Evolutionary conservation across 2,888 invertebrate species (phyloP), one percentile per base, ranked within the genome.

Genomic region (Oscheius sp.): DNA sequence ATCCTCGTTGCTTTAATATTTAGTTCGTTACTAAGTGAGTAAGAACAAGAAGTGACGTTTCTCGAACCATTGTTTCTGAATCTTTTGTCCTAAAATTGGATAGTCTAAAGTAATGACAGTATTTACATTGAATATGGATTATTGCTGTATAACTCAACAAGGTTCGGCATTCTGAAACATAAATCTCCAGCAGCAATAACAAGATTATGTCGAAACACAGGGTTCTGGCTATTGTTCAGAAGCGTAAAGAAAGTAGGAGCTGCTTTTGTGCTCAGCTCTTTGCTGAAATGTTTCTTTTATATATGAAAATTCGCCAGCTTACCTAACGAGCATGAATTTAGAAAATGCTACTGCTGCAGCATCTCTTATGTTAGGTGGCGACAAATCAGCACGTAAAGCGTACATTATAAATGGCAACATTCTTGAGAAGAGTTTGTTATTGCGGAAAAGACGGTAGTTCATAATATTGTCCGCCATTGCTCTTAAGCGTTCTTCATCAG

Each of bases 91-190:
- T 93, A 80, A 64, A 52, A 23, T 27, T 53, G n/a, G 3, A 1
- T 5, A n/a, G n/a, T n/a, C n/a, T n/a, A n/a, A n/a, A n/a, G n/a
- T n/a, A n/a, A n/a, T n/a, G n/a, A n/a, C n/a, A n/a, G 25, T 34
- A n/a, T n/a, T 87, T 86, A 93, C 93, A 92, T 92, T 48, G 91
- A 91, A 88, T 93, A 96, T 79, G 96, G 91, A 84, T 92, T 91
- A 27, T 92, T 90, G 0, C 93, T 93, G 93, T 94, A 96, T 0
- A 95, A 94, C 85, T 95, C 96, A 0, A 96, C 91, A 42, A 93
- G 90, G 88, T 96, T 97, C 0, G 96, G 95, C 88, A 93, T 95
- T 61, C 94, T 90, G 76, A 92, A 91, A n/a, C 93, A 91, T 42
- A 97, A 90, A 89, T 95, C 96, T 0, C 92, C 92, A 66, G 93